Percentiles rank a stretch among this genome's conserved stretches.
Evolutionary conservation across 2,797 vertebrate genomes (phyloP).

Genomic region (Myiotriccus ornatus): DNA sequence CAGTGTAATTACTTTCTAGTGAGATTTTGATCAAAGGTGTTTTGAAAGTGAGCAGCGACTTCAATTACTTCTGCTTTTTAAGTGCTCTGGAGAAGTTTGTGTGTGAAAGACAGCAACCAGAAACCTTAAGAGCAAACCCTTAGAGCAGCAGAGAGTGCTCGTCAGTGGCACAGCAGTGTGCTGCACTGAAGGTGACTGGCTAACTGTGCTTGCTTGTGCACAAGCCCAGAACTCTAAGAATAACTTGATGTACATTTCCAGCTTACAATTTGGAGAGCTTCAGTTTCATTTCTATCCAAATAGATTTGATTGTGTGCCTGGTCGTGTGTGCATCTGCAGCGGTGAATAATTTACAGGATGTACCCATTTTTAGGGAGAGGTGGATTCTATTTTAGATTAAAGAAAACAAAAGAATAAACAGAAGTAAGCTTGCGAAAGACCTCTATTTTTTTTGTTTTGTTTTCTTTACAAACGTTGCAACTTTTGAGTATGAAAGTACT

Average conservation of each 20-base stretch:
- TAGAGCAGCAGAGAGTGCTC: fast-evolving
- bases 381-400: neutral
- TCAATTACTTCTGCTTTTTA: neutral
- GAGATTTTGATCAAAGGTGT: neutral
- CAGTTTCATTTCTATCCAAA: neutral
- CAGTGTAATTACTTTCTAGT: neutral
- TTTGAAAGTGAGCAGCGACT: neutral
- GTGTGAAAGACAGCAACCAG: neutral
- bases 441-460: neutral
- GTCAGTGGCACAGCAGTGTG: neutral
- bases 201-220: fast-evolving
- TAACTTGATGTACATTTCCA: neutral
- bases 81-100: neutral
- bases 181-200: neutral
- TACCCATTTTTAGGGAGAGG: neutral
- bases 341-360: neutral
- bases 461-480: neutral
- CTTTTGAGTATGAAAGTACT: neutral
- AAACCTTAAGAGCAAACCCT: neutral
- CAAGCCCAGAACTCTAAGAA: neutral
- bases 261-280: neutral
- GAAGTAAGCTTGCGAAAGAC: neutral
- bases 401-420: neutral
- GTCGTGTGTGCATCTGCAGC: neutral
- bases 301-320: neutral